These are phyloP conservation scores for Kryptolebias ocellatus DNA, from an alignment of 2,797 vertebrate species.

Conservation along the genomic window DNA sequence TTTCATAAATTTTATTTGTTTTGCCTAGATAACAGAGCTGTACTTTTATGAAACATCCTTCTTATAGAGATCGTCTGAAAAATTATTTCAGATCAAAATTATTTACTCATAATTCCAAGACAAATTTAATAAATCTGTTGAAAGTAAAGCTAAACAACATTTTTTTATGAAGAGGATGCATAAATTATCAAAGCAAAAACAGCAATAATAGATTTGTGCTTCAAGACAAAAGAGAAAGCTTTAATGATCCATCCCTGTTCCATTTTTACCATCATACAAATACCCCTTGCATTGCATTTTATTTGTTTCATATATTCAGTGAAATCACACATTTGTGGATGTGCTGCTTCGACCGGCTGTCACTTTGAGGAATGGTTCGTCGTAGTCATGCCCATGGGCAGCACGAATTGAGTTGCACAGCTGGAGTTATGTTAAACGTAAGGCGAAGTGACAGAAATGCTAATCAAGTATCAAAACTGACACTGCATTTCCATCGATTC, in stretches of 20 bases:
- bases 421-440: slow-evolving; percentile 83
- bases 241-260: neutral
- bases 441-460: slow-evolving; percentile 79
- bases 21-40: no score
- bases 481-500: slow-evolving; percentile 68
- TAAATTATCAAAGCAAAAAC: neutral
- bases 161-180: neutral
- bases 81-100: no score
- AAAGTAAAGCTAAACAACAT: neutral
- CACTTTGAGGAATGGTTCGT: slow-evolving; percentile 72
- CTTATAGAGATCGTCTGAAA: no score
- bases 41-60: no score
- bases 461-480: slow-evolving; percentile 80
- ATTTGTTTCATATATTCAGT: slow-evolving; percentile 51
- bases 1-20: no score
- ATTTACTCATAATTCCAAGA: no score
- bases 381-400: slow-evolving; percentile 72
- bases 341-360: slow-evolving; percentile 61
- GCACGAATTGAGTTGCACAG: slow-evolving; percentile 74
- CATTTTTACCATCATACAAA: slow-evolving; percentile 21
- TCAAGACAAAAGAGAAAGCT: neutral
- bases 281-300: neutral
- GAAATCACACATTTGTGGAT: slow-evolving; percentile 57
- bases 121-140: neutral
- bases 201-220: neutral